These are phyloP conservation scores for Acomys russatus DNA, from an alignment of 2,797 vertebrate species.

Conservation along the genomic window DNA sequence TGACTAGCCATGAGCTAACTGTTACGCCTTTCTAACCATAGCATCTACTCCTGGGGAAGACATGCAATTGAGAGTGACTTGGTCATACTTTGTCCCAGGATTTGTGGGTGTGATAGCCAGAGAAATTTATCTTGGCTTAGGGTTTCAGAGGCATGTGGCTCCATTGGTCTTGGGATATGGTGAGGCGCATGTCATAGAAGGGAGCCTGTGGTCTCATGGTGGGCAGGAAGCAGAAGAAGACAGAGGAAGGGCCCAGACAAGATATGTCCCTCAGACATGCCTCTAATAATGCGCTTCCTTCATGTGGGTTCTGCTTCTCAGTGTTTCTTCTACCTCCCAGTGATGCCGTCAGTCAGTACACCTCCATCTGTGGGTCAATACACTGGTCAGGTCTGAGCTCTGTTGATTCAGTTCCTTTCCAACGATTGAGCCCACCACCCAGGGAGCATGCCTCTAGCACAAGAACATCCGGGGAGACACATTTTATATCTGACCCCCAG, in stretches of 20 bases:
- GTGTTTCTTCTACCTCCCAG: not conserved
- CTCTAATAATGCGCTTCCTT: not conserved
- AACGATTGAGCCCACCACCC: not conserved
- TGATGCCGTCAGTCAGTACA: not conserved
- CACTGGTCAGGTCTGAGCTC: not conserved
- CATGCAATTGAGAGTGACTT: not conserved
- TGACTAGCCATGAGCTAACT: no score
- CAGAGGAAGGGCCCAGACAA: not conserved
- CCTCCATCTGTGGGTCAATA: not conserved
- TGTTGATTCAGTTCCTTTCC: not conserved
- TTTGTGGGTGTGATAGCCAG: not conserved
- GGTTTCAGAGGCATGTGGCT: not conserved
- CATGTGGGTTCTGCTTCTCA: not conserved
- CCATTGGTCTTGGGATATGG: not conserved
- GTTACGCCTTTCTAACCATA: rapidly evolving
- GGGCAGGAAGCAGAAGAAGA: not conserved
- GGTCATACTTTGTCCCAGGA: not conserved
- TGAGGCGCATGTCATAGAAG: not conserved
- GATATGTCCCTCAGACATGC: no score
- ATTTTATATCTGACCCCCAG: not conserved
- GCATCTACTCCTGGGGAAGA: not conserved
- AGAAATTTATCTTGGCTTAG: not conserved
- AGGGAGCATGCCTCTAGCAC: not conserved
- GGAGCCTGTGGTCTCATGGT: not conserved
- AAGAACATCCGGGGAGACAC: not conserved